Evolutionary conservation across 1,140 invertebrate species (phyloP).

Genomic region (Euura saliciscinereae): DNA sequence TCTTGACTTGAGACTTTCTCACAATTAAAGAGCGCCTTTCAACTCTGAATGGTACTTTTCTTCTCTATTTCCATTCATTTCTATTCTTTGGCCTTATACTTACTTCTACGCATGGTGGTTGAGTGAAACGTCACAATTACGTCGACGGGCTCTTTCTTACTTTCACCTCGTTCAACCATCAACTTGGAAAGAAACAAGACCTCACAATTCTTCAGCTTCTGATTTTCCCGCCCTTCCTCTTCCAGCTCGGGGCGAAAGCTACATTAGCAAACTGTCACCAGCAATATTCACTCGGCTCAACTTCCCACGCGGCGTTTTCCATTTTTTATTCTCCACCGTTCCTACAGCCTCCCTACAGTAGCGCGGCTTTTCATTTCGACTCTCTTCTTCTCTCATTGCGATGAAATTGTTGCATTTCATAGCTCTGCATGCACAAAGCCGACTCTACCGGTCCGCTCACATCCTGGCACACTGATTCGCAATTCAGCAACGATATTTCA

Average conservation of each 20-base stretch:
- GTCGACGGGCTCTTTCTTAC: too few relatives aligned
- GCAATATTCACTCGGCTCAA: constrained; percentile 7
- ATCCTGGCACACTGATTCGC: too few relatives aligned
- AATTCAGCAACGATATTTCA: too few relatives aligned
- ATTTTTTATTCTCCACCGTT: not conserved
- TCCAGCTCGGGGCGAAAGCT: not conserved
- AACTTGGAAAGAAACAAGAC: too few relatives aligned
- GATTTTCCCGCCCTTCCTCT: too few relatives aligned
- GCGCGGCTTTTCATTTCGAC: not conserved
- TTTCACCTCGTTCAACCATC: too few relatives aligned
- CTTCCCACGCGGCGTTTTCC: not conserved
- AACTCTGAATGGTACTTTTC: not conserved
- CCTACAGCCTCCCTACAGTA: not conserved
- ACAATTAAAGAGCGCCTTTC: not conserved
- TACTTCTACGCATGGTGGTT: not conserved
- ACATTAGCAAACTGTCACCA: constrained; percentile 7
- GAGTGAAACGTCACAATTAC: too few relatives aligned
- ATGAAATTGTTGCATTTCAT: not conserved
- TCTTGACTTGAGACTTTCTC: not conserved
- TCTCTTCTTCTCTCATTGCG: not conserved
- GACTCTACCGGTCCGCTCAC: too few relatives aligned
- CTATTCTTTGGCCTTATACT: not conserved
- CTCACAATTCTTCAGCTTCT: too few relatives aligned
- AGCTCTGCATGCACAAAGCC: too few relatives aligned
- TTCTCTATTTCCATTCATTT: not conserved